Evolutionary conservation across 2,113 vertebrate species (phyloP), one percentile per base, ranked within the genome.

Genomic region (Oenanthe melanoleuca): DNA sequence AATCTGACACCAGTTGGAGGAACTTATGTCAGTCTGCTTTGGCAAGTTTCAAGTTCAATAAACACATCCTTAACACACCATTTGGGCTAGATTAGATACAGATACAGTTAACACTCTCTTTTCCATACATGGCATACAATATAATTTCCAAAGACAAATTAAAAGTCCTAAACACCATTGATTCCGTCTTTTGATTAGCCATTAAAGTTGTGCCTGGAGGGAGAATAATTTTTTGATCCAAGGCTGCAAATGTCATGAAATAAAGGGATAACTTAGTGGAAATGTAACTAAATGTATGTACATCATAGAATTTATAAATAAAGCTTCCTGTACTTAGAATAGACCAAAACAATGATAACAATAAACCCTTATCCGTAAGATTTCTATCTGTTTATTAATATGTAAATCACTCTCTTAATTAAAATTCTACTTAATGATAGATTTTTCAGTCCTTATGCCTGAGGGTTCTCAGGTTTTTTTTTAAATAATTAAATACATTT

Each of bases 371-470:
- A 60, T 69, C 66, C 53, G 94, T 63, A 86, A 91, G 61, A 52
- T 85, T 92, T 47, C 34, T 49, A 86, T 81, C 45, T 96, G 71
- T 45, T 84, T 49, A 94, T 96, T 93, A 96, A 82, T 40, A 95
- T 94, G 80, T 81, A 96, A 95, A 95, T 97, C 55, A 90, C 45
- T 87, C 8, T 80, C 47, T 96, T 94, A 97, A 94, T 96, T 97
- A 94, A 60, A 96, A 87, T 91, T 84, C 40, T 64, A 63, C 34
- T 65, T 70, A 95, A 73, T 94, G 59, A 95, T 89, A 82, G 29
- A 77, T 53, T 88, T 96, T 95, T 86, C 31, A 64, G 65, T 89
- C 44, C 38, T 93, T 92, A 67, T 56, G 72, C 49, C 56, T 84
- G 86, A 92, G 5, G 91, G 69, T 71, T 97, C 92, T 85, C 23